phyloP scores from a whole-genome alignment of 1,140 invertebrate species.

The Tenebrio molitor region DNA sequence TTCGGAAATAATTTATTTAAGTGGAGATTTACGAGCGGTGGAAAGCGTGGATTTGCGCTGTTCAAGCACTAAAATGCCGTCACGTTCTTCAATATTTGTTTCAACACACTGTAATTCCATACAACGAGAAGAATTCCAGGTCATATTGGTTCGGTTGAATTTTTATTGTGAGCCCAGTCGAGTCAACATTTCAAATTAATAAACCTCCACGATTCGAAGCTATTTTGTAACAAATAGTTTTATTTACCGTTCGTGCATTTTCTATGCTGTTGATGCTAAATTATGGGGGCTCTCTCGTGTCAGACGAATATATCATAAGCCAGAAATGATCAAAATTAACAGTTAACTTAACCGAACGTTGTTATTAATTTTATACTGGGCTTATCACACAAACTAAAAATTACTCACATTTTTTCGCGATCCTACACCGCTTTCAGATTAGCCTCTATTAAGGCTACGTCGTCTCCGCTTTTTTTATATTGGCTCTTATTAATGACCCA shows the following conservation, averaged over 20 bases:
- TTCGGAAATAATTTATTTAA: conserved; percentile 34
- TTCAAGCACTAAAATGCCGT: conserved; percentile 16
- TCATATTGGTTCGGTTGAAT: conserved; percentile 29
- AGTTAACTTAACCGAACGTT: conserved; percentile 30
- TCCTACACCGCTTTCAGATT: conserved; percentile 7
- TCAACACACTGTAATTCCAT: conserved; percentile 14
- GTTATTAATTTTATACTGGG: conserved; percentile 35
- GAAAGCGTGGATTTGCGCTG: conserved; percentile 4
- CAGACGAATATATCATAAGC: conserved; percentile 18
- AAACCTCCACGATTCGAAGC: background rate
- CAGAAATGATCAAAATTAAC: conserved; percentile 31
- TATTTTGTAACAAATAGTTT: conserved; percentile 10
- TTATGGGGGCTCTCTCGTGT: conserved; percentile 24
- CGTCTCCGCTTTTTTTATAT: background rate
- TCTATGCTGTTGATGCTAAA: background rate
- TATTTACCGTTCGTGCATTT: conserved; percentile 18
- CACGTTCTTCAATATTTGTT: conserved; percentile 37
- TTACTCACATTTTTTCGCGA: conserved; percentile 23
- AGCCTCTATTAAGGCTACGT: background rate
- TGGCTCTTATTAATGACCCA: background rate
- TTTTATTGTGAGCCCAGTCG: conserved; percentile 22
- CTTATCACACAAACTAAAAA: conserved; percentile 15
- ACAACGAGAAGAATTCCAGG: conserved; percentile 27
- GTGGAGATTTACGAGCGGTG: conserved; percentile 18
- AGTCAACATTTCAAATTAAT: conserved; percentile 5